Conservation (phyloP, 1,140 invertebrate species). For the Hypothenemus hampei region DNA sequence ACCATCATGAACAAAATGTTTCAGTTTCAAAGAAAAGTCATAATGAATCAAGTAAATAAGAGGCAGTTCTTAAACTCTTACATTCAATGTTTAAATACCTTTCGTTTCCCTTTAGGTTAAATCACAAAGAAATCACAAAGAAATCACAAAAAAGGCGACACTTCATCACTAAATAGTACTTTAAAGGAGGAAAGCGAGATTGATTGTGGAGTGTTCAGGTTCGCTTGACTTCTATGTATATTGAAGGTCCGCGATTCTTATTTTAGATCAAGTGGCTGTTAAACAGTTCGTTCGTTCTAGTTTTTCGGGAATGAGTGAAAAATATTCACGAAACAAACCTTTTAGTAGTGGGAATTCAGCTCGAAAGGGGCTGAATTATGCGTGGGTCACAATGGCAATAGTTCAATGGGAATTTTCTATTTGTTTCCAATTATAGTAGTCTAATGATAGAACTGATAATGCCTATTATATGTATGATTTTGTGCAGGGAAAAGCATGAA, state of each 20-base stretch:
- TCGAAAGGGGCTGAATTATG: background rate
- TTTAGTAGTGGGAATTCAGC: conserved; percentile 3
- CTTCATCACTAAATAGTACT: conserved; percentile 20
- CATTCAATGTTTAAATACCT: background rate
- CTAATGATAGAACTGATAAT: background rate
- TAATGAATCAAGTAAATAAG: no score
- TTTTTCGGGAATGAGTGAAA: conserved; percentile 23
- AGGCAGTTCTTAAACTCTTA: no score
- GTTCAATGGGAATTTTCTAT: no score
- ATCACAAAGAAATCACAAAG: conserved; percentile 5
- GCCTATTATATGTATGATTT: background rate
- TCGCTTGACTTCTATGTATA: conserved; percentile 18
- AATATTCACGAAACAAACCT: conserved; percentile 14
- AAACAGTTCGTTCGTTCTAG: conserved; percentile 28
- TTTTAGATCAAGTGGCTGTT: conserved; percentile 21
- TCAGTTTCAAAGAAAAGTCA: no score
- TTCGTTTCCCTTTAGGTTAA: background rate
- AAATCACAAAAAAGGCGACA: conserved; percentile 12
- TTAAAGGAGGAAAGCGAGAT: conserved; percentile 8
- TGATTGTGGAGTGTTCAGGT: conserved; percentile 6
- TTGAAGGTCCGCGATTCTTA: conserved; percentile 27
- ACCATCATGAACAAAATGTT: no score
- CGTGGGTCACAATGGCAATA: no score
- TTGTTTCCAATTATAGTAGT: background rate
- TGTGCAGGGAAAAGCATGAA: no score